A percentile compares a stretch with the other conserved stretches of the same genome.
These are phyloP conservation scores for Microctonus brassicae DNA, from an alignment of 2,888 invertebrate genomes.

Conservation along the genomic window DNA sequence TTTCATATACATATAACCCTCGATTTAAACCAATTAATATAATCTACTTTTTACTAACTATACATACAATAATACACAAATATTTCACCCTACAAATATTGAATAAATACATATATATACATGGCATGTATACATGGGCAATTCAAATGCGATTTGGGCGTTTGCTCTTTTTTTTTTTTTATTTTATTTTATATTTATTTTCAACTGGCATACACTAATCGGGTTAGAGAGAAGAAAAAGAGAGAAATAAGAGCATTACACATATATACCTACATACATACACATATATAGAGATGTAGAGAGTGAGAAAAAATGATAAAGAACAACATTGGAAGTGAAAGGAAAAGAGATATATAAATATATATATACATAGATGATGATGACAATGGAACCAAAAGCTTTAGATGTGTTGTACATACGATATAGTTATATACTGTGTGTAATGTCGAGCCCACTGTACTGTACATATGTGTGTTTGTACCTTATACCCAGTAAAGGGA, in stretches of 20 bases:
- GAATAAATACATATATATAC: conserved; percentile 26
- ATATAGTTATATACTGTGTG: conserved; percentile 24
- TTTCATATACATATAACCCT: background rate
- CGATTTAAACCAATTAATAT: background rate
- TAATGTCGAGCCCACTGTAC: conserved; percentile 46
- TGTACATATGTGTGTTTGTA: background rate
- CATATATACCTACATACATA: no score
- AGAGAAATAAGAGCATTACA: conserved; percentile 13
- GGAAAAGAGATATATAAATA: background rate
- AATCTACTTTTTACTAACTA: background rate
- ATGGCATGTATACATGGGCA: conserved; percentile 62
- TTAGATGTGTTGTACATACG: conserved; percentile 46
- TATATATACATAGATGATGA: conserved; percentile 14
- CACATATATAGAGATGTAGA: background rate
- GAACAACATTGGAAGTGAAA: background rate
- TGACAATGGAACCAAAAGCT: conserved; percentile 50
- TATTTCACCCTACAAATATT: background rate
- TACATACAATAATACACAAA: no score
- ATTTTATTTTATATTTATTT: no score
- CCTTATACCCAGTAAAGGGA: conserved; percentile 47
- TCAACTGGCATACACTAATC: conserved; percentile 61
- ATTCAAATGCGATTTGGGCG: conserved; percentile 70
- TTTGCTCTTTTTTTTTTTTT: conserved; percentile 69
- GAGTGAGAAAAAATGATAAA: conserved; percentile 13
- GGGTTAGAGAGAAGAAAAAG: conserved; percentile 58